Evolutionary conservation across 2,888 invertebrate genomes (phyloP), one percentile per base, ranked within the genome.

Genomic region (Apamea anceps): DNA sequence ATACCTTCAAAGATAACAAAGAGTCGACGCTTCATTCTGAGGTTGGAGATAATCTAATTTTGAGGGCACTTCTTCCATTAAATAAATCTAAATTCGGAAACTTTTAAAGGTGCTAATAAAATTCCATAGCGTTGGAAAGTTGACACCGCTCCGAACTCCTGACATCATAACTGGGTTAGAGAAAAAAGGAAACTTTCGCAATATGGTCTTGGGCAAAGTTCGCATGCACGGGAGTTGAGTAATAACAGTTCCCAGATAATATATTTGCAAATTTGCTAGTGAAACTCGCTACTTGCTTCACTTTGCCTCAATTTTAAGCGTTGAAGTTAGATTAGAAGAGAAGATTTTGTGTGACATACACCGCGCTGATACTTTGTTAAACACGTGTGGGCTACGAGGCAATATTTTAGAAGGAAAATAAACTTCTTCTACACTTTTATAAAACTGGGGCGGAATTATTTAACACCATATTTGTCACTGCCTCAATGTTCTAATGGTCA

Each of bases 101-200:
- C 89, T 94, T 93, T 91, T 89, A 88, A 87, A 92, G 92, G 92
- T 93, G 92, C 92, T 94, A 92, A 93, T 92, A 94, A 94, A 94
- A 95, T 92, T 92, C 92, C 90, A 86, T 87, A 85, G 89, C 89
- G 89, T 86, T 88, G 88, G 84, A 87, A 93, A 92, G 91, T 93
- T 94, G 93, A 94, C 94, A 94, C 91, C 89, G 91, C 89, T 86
- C 81, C 84, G 88, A 91, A 90, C 92, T 91, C 91, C 88, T 91
- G 90, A 92, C 91, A 91, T 93, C 91, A 91, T 95, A 95, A 95
- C 95, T 95, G 92, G 95, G 96, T 96, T 95, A 94, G 92, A 94
- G 94, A 95, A 95, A 95, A 95, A 96, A 95, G 93, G 92, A 95
- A 96, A 96, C 95, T 96, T 96, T 95, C 78, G 93, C 95, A 96